Evolutionary conservation across 2,113 vertebrate species (phyloP), one percentile per base, ranked within the genome.

Genomic region (Xyliphius kryptos): DNA sequence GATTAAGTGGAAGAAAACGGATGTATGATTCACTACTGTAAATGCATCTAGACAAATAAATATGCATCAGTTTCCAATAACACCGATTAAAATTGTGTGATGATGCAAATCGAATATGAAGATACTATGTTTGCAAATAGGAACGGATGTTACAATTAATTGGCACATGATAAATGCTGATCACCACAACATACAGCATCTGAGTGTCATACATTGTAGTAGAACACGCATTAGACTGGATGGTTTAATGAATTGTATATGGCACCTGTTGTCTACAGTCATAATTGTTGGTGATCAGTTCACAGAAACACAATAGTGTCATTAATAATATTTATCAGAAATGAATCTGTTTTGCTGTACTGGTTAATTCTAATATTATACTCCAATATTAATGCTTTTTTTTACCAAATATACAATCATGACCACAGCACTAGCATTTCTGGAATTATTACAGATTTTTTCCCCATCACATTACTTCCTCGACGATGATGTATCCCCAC

Each of bases 81-180:
- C 32, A 11, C 22, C 10, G 36, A 14, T 12, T 1, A 19, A 14
- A 14, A 20, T 9, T 41, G 12, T 20, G 21, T 14, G 12, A 41
- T n/a, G 17, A 56, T 20, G 11, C 55, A n/a, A 11, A 56, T 10
- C 16, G 17, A 13, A 17, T 21, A 21, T 37, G 3, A 20, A 57
- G 6, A 51, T 37, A 55, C 50, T 61, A 22, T 8, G 19, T 36
- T 50, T 52, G 44, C 20, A 68, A 56, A 56, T 3, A 48, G 44
- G 11, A 49, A 19, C 26, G 19, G 37, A 56, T 55, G 36, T 55
- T 55, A 38, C 32, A 54, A 32, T 16, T 16, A 10, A 11, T 46
- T 26, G 43, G 32, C 11, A 11, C 19, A 6, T 17, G 21, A 17
- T 16, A 47, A 59, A 59, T 11, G 43, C 43, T 12, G 21, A 59